Conservation (phyloP, 1,140 invertebrate genomes). For the Palaemon carinicauda region DNA sequence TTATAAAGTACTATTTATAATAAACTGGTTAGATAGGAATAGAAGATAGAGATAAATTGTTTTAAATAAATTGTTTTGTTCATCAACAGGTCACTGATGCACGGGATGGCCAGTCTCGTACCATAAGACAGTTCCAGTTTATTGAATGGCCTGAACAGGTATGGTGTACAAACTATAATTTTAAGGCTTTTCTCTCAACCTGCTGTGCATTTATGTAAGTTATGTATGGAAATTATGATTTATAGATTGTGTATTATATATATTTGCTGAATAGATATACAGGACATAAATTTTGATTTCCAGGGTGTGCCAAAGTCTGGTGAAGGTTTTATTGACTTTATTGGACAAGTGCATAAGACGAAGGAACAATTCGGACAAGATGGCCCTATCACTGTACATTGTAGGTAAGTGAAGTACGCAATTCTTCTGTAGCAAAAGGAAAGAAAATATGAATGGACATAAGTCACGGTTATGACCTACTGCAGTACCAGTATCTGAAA, state of each 20-base stretch:
- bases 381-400: slow-evolving; percentile 99
- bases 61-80: background rate
- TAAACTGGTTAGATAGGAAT: too few relatives aligned
- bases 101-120: slow-evolving; percentile 92
- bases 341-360: slow-evolving; percentile 99
- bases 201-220: too few relatives aligned
- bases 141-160: slow-evolving; percentile 97
- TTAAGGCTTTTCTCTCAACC: too few relatives aligned
- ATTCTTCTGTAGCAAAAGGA: too few relatives aligned
- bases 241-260: background rate
- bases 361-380: slow-evolving; percentile 99
- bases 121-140: slow-evolving; percentile 98
- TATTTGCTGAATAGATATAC: too few relatives aligned
- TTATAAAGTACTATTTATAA: too few relatives aligned
- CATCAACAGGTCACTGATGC: slow-evolving; percentile 75
- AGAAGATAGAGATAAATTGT: too few relatives aligned
- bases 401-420: slow-evolving; percentile 73
- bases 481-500: too few relatives aligned
- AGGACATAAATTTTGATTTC: background rate
- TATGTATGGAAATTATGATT: too few relatives aligned
- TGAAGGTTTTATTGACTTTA: slow-evolving; percentile 97
- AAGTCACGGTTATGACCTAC: too few relatives aligned
- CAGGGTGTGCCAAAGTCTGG: slow-evolving; percentile 94
- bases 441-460: too few relatives aligned
- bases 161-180: background rate